These are phyloP conservation scores for Myodes glareolus DNA, from an alignment of 2,113 vertebrate species.

Conservation along the genomic window DNA sequence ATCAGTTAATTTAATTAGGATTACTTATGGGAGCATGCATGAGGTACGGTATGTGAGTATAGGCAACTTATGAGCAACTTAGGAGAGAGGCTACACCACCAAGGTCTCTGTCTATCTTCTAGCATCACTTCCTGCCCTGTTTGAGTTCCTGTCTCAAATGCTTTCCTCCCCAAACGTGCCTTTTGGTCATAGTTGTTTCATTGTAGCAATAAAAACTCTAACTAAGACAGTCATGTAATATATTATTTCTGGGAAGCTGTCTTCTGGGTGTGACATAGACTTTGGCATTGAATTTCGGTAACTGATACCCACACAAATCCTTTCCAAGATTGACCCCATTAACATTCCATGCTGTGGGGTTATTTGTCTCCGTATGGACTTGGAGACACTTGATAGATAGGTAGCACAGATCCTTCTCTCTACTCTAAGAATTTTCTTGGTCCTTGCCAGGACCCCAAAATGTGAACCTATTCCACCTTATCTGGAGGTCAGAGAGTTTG, in stretches of 20 bases:
- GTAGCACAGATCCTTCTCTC: neutral
- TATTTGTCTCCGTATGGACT: neutral
- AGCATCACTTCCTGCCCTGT: too few relatives aligned
- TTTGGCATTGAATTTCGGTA: neutral
- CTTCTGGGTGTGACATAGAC: neutral
- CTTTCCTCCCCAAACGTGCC: too few relatives aligned
- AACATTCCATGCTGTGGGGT: neutral
- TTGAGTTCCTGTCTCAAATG: too few relatives aligned
- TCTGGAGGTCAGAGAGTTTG: too few relatives aligned
- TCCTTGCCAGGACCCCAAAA: neutral
- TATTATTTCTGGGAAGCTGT: neutral
- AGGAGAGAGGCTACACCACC: neutral
- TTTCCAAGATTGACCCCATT: neutral
- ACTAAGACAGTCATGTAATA: neutral
- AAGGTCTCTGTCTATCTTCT: neutral
- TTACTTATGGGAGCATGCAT: neutral
- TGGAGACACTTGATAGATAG: neutral
- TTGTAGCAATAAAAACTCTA: neutral
- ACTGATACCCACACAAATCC: neutral
- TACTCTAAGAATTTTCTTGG: neutral
- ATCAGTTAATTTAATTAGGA: neutral
- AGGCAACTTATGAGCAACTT: neutral
- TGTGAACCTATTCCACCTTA: too few relatives aligned
- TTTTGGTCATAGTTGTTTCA: neutral
- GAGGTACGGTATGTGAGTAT: neutral